Evolutionary conservation across 2,113 vertebrate species (phyloP).

Genomic region (Clarias macrocephalus): DNA sequence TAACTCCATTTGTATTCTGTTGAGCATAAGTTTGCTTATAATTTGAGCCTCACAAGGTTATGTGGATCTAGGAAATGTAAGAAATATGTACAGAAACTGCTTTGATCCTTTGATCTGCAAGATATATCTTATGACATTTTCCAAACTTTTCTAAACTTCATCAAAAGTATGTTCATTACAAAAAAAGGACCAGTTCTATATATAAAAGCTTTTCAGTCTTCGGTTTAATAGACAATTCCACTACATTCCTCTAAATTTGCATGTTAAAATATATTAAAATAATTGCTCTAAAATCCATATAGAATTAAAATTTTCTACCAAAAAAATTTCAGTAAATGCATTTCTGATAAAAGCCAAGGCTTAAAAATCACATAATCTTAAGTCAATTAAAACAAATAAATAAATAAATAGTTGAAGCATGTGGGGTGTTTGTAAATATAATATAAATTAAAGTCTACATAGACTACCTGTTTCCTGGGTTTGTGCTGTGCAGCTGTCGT

Average conservation of each 20-base stretch:
- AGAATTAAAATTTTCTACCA: too few species aligned
- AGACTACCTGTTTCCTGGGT: slow-evolving; percentile 78
- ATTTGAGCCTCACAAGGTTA: too few species aligned
- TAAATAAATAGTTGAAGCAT: not conserved
- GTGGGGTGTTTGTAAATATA: not conserved
- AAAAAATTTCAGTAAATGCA: not conserved
- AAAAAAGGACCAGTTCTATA: not conserved
- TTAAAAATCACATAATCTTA: not conserved
- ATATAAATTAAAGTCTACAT: not conserved
- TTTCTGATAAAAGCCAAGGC: not conserved
- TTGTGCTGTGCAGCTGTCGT: slow-evolving; percentile 70
- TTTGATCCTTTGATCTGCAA: too few species aligned
- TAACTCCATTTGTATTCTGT: too few species aligned
- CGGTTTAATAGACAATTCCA: not conserved
- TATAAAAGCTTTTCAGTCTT: not conserved
- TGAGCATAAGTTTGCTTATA: too few species aligned
- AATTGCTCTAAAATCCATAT: too few species aligned
- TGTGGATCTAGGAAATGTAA: too few species aligned
- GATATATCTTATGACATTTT: too few species aligned
- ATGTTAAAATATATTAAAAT: too few species aligned
- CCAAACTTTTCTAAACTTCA: too few species aligned
- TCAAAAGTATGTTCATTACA: too few species aligned
- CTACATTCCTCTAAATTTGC: not conserved
- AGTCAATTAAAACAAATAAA: not conserved
- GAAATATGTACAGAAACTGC: too few species aligned